A percentile compares a stretch with the other conserved stretches of the same genome.
Conservation (phyloP, 2,113 vertebrate species). For the Otolemur garnettii region DNA sequence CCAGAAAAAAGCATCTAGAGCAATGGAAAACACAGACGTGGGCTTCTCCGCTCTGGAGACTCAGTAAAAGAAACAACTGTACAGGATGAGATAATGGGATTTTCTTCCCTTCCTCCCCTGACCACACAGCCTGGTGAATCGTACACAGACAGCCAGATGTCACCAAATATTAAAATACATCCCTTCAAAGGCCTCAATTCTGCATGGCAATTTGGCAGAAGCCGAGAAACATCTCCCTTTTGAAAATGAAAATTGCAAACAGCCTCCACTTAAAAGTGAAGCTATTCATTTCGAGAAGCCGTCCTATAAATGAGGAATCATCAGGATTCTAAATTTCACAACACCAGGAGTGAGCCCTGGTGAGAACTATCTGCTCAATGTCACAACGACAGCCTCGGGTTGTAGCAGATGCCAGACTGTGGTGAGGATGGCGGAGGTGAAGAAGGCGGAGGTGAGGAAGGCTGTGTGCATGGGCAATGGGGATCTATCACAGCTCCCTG, state of each 20-base stretch:
- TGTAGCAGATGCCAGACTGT: too few species aligned
- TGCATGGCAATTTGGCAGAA: background rate
- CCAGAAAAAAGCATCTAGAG: background rate
- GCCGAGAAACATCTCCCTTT: background rate
- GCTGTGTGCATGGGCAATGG: too few species aligned
- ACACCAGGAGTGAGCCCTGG: background rate
- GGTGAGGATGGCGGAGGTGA: background rate
- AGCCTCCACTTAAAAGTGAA: background rate
- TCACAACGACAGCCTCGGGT: accelerated
- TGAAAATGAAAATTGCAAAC: background rate
- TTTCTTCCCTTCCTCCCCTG: accelerated
- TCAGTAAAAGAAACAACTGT: background rate
- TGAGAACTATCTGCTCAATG: background rate
- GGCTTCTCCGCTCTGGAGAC: too few species aligned
- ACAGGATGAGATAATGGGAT: background rate
- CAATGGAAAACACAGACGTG: too few species aligned
- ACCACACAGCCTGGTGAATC: too few species aligned
- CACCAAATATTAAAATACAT: accelerated
- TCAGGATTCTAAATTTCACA: background rate
- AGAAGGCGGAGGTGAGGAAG: too few species aligned
- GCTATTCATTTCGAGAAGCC: background rate
- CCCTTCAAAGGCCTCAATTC: background rate
- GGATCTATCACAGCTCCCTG: background rate
- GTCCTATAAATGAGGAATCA: background rate
- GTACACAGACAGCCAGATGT: background rate